A percentile compares a stretch with the other conserved stretches of the same genome.
Evolutionary conservation across 2,888 invertebrate species (phyloP).

Genomic region (Dryadula phaetusa): DNA sequence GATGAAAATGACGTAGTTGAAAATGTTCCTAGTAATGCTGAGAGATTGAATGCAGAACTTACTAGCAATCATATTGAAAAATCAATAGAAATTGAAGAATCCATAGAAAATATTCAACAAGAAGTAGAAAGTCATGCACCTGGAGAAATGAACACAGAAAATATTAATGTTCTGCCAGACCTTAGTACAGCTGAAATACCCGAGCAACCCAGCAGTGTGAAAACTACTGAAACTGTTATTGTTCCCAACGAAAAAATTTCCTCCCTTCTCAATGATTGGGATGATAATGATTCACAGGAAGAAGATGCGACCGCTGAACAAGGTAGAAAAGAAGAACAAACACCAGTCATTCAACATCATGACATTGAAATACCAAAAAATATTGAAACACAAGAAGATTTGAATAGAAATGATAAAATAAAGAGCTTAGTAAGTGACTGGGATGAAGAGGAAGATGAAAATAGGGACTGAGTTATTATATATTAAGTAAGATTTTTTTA

Average conservation of each 20-base stretch:
- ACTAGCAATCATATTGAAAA: slow-evolving; percentile 43
- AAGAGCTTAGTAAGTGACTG: slow-evolving; percentile 80
- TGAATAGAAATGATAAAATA: slow-evolving; percentile 66
- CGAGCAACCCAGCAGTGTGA: slow-evolving; percentile 27
- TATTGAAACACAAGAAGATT: slow-evolving; percentile 34
- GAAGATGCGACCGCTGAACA: slow-evolving; percentile 43
- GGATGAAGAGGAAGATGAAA: slow-evolving; percentile 76
- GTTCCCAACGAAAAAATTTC: slow-evolving; percentile 66
- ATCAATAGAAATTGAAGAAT: slow-evolving; percentile 65
- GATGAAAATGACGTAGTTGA: slow-evolving; percentile 60
- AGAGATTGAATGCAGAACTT: slow-evolving; percentile 15
- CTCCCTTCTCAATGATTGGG: slow-evolving; percentile 79
- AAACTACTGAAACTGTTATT: slow-evolving; percentile 15
- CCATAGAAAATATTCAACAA: slow-evolving; percentile 78
- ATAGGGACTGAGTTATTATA: slow-evolving; percentile 38
- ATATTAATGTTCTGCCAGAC: slow-evolving; percentile 20
- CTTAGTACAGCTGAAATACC: slow-evolving; percentile 15
- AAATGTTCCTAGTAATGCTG: slow-evolving; percentile 30
- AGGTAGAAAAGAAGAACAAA: slow-evolving; percentile 28
- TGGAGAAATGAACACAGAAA: slow-evolving; percentile 22
- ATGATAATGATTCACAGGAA: slow-evolving; percentile 78
- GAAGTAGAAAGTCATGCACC: slow-evolving; percentile 72
- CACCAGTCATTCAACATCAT: neutral
- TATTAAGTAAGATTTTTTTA: slow-evolving; percentile 14
- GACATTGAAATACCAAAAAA: neutral